Evolutionary conservation across 2,888 invertebrate species (phyloP), one percentile per base, ranked within the genome.

Genomic region (Ernsta delagoae): DNA sequence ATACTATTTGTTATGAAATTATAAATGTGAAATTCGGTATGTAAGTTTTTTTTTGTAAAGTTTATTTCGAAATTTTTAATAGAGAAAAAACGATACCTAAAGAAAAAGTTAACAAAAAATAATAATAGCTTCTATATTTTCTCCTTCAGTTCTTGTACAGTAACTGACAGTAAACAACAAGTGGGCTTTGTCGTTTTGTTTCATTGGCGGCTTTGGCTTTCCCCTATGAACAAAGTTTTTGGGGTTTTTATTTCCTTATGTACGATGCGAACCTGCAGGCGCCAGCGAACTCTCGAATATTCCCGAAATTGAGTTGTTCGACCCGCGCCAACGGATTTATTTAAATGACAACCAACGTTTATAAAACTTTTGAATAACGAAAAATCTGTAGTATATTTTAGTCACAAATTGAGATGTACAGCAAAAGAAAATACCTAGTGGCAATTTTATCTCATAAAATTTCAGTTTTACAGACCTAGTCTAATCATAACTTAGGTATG

Each of bases 101-200:
- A n/a, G n/a, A n/a, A n/a, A n/a, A n/a, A n/a, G n/a, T n/a, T n/a
- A n/a, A n/a, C n/a, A n/a, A n/a, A n/a, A n/a, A n/a, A n/a, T n/a
- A n/a, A n/a, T n/a, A n/a, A 45, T 45, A n/a, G n/a, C 45, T n/a
- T n/a, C 45, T n/a, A 45, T 45, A 45, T 45, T 45, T 45, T 45
- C n/a, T 45, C n/a, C n/a, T 45, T 11, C 45, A n/a, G 45, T n/a
- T n/a, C n/a, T 11, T 45, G 4, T 45, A n/a, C 4, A n/a, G n/a
- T 4, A n/a, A 45, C 45, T n/a, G n/a, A 45, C 11, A 11, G n/a
- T 45, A 45, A 45, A 45, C 45, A 45, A 45, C n/a, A 11, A 3
- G n/a, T n/a, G 3, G 45, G 45, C 48, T 6, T 6, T 12, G 12
- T 7, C 7, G 48, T 12, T 48, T 48, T 48, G 12, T 48, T 48